A percentile compares a stretch with the other conserved stretches of the same genome.
These are phyloP conservation scores for Cinclus cinclus DNA, from an alignment of 2,113 vertebrate species.

Conservation along the genomic window DNA sequence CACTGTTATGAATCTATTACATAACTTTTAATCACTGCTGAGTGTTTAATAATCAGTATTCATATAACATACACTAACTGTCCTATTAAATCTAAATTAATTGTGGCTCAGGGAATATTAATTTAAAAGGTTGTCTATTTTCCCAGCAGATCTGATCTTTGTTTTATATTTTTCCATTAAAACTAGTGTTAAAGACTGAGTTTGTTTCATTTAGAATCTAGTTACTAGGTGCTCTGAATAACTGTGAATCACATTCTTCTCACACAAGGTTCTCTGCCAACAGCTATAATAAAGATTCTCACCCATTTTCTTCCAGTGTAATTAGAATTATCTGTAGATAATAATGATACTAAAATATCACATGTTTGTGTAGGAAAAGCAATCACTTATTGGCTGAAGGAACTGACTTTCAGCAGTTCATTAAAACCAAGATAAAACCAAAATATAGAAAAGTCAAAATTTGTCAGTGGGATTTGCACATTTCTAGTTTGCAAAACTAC, in stretches of 20 bases:
- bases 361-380: conserved; percentile 49
- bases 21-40: conserved; percentile 63
- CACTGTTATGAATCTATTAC: conserved; percentile 56
- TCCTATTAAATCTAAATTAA: conserved; percentile 76
- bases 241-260: conserved; percentile 21
- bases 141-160: conserved; percentile 67
- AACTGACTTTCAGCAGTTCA: neutral
- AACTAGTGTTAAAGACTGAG: conserved; percentile 58
- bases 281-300: conserved; percentile 5
- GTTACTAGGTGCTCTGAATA: conserved; percentile 34
- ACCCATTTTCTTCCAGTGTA: conserved; percentile 21
- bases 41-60: conserved; percentile 68
- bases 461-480: neutral
- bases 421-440: neutral
- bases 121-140: conserved; percentile 72
- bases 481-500: conserved; percentile 10
- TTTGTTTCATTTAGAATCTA: conserved; percentile 54
- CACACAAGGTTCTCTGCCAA: conserved; percentile 22
- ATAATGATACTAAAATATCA: conserved; percentile 34
- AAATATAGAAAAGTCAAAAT: neutral
- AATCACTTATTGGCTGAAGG: conserved; percentile 18
- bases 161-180: conserved; percentile 62
- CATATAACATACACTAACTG: conserved; percentile 69
- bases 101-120: conserved; percentile 69
- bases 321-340: conserved; percentile 39